phyloP scores from a whole-genome alignment of 1,140 invertebrate genomes.

The Diploscapter pachys region DNA sequence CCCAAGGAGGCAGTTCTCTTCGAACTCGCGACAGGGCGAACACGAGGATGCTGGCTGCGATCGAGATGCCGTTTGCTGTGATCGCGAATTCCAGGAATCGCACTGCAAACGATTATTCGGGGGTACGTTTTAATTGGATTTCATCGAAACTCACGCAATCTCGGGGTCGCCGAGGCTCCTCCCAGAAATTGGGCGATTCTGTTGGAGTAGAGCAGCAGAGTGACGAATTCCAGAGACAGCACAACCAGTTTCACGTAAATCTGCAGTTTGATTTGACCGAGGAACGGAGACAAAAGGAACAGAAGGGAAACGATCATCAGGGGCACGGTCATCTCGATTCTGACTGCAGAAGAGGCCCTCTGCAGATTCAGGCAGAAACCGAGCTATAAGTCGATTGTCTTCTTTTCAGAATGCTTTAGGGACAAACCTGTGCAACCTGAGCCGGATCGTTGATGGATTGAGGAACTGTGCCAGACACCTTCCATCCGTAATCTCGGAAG shows the following conservation, averaged over 20 bases:
- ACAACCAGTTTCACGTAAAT: conserved; percentile 51
- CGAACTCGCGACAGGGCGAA: conserved; percentile 41
- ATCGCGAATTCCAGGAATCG: conserved; percentile 52
- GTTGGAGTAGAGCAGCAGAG: conserved; percentile 52
- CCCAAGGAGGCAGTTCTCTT: conserved; percentile 53
- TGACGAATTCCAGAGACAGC: conserved; percentile 49
- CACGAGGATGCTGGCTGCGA: conserved; percentile 41
- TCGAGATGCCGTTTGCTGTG: conserved; percentile 50
- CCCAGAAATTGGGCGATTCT: conserved; percentile 54
- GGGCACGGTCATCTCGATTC: conserved; percentile 50
- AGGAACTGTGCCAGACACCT: conserved; percentile 53
- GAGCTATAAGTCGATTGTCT: conserved; percentile 32
- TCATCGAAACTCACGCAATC: conserved; percentile 42
- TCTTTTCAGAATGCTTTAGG: background rate
- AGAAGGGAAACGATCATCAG: conserved; percentile 47
- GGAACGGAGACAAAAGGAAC: conserved; percentile 53
- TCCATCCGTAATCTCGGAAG: conserved; percentile 57
- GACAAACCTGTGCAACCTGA: conserved; percentile 44
- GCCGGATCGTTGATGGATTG: conserved; percentile 45
- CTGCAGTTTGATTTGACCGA: conserved; percentile 47
- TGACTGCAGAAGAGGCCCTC: conserved; percentile 46
- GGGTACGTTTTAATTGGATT: background rate
- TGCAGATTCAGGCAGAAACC: conserved; percentile 58
- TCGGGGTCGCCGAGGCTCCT: conserved; percentile 49
- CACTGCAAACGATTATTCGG: conserved; percentile 41